Percentiles rank a stretch among this genome's conserved stretches.
Conservation (phyloP, 37 sponge, comb jelly and placozoan genomes). For the Chondrosia reniformis region DNA sequence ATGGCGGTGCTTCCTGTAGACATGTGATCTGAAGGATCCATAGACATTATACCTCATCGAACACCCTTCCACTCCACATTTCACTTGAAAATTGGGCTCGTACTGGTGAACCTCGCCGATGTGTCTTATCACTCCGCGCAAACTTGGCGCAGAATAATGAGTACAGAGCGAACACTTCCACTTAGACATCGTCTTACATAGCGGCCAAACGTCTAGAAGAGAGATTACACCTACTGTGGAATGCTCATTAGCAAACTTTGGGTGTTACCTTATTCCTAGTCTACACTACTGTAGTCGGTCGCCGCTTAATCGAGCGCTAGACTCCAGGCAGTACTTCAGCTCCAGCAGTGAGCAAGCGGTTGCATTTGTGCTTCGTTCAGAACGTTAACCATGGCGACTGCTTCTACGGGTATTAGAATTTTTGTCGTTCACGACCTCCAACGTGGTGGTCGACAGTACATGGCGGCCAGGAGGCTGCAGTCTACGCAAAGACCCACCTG, state of each 20-base stretch:
- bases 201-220: background rate
- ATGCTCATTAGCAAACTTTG: background rate
- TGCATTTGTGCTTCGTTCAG: background rate
- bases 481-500: background rate
- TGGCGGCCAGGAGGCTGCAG: background rate
- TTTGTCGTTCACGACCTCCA: background rate
- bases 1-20: conserved; percentile 25
- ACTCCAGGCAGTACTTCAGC: background rate
- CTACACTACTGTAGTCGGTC: background rate
- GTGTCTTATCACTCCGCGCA: conserved; percentile 27
- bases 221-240: background rate
- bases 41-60: conserved; percentile 22
- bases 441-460: background rate
- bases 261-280: background rate
- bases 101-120: conserved; percentile 35
- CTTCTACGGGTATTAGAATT: background rate
- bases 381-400: background rate
- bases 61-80: conserved; percentile 46
- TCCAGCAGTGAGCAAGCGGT: background rate
- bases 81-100: conserved; percentile 29
- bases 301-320: background rate
- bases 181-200: background rate
- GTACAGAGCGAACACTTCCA: conserved; percentile 14
- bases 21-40: conserved; percentile 27
- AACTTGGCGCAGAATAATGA: background rate